These are phyloP conservation scores for Saiga tatarica DNA, from an alignment of 2,113 vertebrate genomes.

Conservation along the genomic window DNA sequence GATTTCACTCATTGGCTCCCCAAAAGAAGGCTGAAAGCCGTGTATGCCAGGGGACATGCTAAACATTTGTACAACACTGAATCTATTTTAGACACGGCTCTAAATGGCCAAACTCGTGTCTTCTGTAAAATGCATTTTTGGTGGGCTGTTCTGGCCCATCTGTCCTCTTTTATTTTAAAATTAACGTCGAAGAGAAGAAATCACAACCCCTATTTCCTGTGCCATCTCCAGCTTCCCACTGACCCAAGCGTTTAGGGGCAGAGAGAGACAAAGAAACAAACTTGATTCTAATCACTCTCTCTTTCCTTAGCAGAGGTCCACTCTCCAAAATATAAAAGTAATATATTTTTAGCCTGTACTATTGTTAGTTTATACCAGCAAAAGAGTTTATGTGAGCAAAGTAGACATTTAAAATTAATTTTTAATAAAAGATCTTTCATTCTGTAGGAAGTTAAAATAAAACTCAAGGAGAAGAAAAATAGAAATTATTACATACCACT, in stretches of 20 bases:
- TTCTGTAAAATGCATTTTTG: not conserved
- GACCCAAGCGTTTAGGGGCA: not conserved
- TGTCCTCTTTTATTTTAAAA: conserved; percentile 1
- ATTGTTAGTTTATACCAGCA: not conserved
- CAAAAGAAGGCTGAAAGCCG: not conserved
- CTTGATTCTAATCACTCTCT: not conserved
- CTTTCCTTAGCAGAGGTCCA: not conserved
- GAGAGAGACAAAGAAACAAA: not conserved
- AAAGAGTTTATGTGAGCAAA: not conserved
- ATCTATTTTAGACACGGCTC: not conserved
- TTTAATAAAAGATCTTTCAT: not conserved
- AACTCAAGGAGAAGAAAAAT: conserved; percentile 34
- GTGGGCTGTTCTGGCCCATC: not conserved
- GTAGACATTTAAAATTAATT: not conserved
- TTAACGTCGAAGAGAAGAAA: not conserved
- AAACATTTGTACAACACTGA: not conserved
- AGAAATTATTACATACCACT: not conserved
- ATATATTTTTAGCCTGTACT: not conserved
- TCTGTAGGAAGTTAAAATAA: conserved; percentile 38
- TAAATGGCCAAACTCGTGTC: not conserved
- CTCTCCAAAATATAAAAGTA: not conserved
- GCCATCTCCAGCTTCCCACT: not conserved
- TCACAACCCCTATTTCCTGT: not conserved
- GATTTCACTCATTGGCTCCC: not conserved
- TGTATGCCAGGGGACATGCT: not conserved